Base-by-base conservation (phyloP, 2,113 vertebrate species). In the Apaloderma vittatum region DNA sequence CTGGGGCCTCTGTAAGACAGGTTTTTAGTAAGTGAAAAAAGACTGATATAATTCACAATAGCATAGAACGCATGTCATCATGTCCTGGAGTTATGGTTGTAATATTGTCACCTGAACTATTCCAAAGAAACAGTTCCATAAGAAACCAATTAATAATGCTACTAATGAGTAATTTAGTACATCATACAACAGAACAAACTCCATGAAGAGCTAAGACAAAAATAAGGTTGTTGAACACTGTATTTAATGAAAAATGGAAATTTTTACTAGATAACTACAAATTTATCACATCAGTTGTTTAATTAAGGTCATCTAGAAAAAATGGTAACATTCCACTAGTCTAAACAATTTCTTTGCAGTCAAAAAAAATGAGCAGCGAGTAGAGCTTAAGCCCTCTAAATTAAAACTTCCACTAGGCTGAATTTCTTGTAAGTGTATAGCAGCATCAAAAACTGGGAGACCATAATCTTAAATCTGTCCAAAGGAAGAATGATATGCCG, bases 381-480 rank as follows among this genome's bases (percentile, higher is more conserved):
- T 68, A 82, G 36, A 93, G 66, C 58, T 76, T 52, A 63, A 88
- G 40, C 11, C 24, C 36, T 61, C 32, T 86, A 94, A 81, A 79
- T 76, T 57, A 85, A 86, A 88, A 72, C 26, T 77, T 70, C 62
- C 15, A 66, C 76, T 70, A 85, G 19, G 9, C 22, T 88, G 62
- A 86, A 88, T 94, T 86, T 21, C 40, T 94, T 89, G 21, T 76
- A 68, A 54, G 34, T 37, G 26, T 74, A 63, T 19, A 78, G 15
- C 80, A 87, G 32, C 61, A 72, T 10, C 43, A 89, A 84, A 36
- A 55, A 52, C 49, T 40, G 24, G 11, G 61, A 94, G 46, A 79
- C 36, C 30, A 75, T 75, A 89, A 89, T 52, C 65, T 93, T 79
- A 90, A 94, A 94, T 61, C 65, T 88, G n/a, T 54, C 71, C 76